Evolutionary conservation across 35 echinoderm and acorn worm species (phyloP).

Genomic region (Ophioderma brevispina): DNA sequence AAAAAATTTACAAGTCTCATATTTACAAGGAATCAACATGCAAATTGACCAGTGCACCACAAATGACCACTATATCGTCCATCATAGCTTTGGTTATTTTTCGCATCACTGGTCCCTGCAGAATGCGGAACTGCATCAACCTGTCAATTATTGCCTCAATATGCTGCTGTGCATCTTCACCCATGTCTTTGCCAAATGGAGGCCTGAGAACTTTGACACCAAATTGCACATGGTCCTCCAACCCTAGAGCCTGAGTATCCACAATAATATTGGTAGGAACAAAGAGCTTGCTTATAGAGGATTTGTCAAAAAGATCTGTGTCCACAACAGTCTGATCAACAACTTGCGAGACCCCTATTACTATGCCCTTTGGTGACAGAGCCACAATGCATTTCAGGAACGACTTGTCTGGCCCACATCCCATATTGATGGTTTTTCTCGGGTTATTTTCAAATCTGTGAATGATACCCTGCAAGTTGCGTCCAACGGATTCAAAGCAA

Average conservation of each 20-base stretch:
- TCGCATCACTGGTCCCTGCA: background rate
- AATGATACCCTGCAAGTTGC: background rate
- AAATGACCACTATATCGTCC: background rate
- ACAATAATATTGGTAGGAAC: background rate
- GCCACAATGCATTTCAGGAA: background rate
- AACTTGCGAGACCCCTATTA: background rate
- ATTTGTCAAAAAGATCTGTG: background rate
- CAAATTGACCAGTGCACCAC: background rate
- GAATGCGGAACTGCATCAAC: background rate
- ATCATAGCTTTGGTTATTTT: background rate
- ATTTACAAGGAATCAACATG: too few species aligned
- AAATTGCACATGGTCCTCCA: background rate
- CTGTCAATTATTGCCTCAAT: background rate
- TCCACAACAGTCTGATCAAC: background rate
- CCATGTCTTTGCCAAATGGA: background rate
- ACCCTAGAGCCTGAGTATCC: background rate
- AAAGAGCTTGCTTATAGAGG: background rate
- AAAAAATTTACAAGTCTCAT: too few species aligned
- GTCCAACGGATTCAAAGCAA: background rate
- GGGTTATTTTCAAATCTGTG: background rate
- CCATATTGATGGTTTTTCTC: background rate
- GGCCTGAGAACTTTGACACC: background rate
- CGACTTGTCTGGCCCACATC: background rate
- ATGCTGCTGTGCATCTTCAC: background rate
- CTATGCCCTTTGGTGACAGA: background rate